Conservation (phyloP, 2,113 vertebrate genomes). For the Poicephalus gulielmi region DNA sequence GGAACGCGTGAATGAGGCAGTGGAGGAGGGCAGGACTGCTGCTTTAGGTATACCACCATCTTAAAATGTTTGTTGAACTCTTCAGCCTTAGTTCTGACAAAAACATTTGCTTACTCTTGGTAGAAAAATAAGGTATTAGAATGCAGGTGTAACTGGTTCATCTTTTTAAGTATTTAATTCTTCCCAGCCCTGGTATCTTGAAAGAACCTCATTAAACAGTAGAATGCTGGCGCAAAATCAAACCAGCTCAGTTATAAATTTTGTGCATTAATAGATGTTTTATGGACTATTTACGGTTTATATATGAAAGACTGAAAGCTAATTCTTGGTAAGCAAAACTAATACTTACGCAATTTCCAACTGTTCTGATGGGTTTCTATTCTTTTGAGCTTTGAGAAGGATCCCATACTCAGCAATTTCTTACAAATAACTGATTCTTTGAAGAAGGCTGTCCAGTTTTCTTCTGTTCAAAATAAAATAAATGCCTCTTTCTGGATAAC, state of each 20-base stretch:
- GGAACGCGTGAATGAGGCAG: not conserved
- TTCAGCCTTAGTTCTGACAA: not conserved
- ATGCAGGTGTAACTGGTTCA: not conserved
- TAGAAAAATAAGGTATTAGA: not conserved
- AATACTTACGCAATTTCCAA: not conserved
- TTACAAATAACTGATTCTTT: not conserved
- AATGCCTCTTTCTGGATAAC: not conserved
- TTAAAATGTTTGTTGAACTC: not conserved
- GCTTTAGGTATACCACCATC: not conserved
- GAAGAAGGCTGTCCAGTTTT: not conserved
- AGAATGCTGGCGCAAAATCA: not conserved
- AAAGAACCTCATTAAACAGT: not conserved
- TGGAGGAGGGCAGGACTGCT: not conserved
- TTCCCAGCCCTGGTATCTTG: not conserved
- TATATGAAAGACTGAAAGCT: not conserved
- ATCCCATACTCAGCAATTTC: not conserved
- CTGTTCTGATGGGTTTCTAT: not conserved
- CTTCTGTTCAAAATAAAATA: not conserved
- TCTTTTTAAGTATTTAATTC: not conserved
- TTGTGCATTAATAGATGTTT: not conserved
- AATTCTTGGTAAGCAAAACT: not conserved
- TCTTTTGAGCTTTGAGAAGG: not conserved
- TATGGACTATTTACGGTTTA: not conserved
- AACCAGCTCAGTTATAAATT: not conserved
- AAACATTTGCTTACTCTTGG: not conserved